Evolutionary conservation across 2,113 vertebrate species (phyloP), one percentile per base, ranked within the genome.

Genomic region (Balaenoptera acutorostrata): DNA sequence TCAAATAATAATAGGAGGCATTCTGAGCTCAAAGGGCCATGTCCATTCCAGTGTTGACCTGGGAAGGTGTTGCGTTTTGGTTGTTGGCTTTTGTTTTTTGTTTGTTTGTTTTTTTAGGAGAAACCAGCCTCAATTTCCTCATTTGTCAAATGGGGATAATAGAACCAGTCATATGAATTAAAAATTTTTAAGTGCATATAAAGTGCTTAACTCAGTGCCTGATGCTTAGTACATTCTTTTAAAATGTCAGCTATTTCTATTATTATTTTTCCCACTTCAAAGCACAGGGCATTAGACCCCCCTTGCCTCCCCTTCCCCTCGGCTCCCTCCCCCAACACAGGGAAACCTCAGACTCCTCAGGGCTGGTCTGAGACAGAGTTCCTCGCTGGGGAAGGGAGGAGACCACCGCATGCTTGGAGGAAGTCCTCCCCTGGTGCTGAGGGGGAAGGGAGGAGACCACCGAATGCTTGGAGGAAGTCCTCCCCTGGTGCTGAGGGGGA

Each of bases 161-260:
- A 80, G 63, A 25, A 57, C 55, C 92, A 49, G 14, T 90, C n/a
- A 41, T 61, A 49, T 49, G 86, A 82, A 88, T 84, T 66, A 31
- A 33, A 69, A 61, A 33, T 80, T 84, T 88, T 85, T 15, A 61
- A 84, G 71, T 39, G 29, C 15, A n/a, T 21, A 8, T 52, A 39
- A 87, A 46, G 4, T 44, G 66, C 66, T 86, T 81, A 74, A 46
- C 36, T 88, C 29, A 9, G 41, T 36, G 31, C 69, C 49, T 59
- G 57, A 41, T 2, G 6, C 71, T 77, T 63, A 41, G 81, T 29
- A 85, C 27, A 46, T 21, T 84, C 49, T 91, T 69, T 41, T 0
- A 68, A 63, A 85, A 36, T 18, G 33, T 63, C 52, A 85, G 61
- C 88, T 88, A 23, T 95, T 97, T 93, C 87, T 81, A 3, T 71